Percentiles rank a stretch among this genome's conserved stretches.
Evolutionary conservation across 2,797 vertebrate species (phyloP).

Genomic region (Rhincodon typus): DNA sequence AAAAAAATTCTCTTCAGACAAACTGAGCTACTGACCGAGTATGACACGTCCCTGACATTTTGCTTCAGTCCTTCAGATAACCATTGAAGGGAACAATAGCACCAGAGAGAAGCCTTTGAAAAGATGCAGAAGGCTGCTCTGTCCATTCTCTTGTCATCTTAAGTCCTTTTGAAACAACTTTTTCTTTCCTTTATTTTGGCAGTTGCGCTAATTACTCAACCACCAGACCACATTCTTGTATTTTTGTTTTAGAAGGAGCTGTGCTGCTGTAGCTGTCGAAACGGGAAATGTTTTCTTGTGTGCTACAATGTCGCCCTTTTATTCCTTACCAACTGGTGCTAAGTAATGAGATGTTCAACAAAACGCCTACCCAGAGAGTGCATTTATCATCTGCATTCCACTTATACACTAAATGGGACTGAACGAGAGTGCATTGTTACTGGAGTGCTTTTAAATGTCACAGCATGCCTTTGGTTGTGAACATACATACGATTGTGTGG

Average conservation of each 20-base stretch:
- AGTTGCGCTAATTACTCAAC: neutral
- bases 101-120: neutral
- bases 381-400: neutral
- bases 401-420: neutral
- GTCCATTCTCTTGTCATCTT: neutral
- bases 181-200: neutral
- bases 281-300: neutral
- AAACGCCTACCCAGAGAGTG: neutral
- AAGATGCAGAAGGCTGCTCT: neutral
- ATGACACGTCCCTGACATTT: constrained; percentile 50
- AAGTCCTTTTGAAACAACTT: neutral
- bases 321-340: neutral
- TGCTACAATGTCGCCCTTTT: neutral
- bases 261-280: neutral
- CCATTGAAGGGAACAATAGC: neutral
- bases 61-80: constrained; percentile 45
- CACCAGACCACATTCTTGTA: neutral
- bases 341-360: neutral
- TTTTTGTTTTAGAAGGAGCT: neutral
- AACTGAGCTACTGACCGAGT: constrained; percentile 52
- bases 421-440: neutral
- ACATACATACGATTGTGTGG: neutral
- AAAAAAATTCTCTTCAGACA: constrained; percentile 51
- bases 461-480: neutral
- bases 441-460: neutral